Evolutionary conservation across 1,140 invertebrate genomes (phyloP).

Genomic region (Reticulitermes speratus): DNA sequence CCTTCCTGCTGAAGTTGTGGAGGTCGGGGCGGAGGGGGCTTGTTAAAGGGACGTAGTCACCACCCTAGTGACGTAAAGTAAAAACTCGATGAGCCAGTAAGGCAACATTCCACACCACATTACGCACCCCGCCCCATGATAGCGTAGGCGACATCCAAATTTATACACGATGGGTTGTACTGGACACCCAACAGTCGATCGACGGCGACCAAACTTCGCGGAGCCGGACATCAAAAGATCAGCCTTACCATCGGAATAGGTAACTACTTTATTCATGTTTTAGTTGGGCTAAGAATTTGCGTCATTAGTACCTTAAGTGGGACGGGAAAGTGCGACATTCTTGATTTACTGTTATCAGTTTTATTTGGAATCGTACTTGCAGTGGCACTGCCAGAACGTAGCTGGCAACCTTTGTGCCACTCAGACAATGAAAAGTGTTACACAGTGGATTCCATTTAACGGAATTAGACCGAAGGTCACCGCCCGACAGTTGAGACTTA

Average conservation of each 20-base stretch:
- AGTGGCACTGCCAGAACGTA: no score
- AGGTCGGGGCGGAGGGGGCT: background rate
- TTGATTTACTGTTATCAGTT: no score
- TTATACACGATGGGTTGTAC: background rate
- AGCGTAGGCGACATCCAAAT: background rate
- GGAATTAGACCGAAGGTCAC: no score
- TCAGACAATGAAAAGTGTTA: no score
- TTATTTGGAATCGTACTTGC: no score
- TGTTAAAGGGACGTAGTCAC: background rate
- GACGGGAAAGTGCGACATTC: no score
- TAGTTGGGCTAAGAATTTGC: no score
- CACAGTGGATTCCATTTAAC: no score
- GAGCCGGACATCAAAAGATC: background rate
- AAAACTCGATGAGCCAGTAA: no score
- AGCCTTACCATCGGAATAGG: background rate
- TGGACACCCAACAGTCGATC: background rate
- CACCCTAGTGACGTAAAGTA: background rate
- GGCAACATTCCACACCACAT: background rate
- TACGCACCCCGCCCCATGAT: background rate
- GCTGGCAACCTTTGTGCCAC: no score
- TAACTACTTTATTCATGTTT: background rate
- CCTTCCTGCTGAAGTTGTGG: background rate
- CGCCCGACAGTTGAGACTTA: no score
- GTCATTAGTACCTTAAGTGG: no score
- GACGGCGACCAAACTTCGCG: background rate